These are phyloP conservation scores for Fukomys damarensis DNA, from an alignment of 2,113 vertebrate species.

Conservation along the genomic window DNA sequence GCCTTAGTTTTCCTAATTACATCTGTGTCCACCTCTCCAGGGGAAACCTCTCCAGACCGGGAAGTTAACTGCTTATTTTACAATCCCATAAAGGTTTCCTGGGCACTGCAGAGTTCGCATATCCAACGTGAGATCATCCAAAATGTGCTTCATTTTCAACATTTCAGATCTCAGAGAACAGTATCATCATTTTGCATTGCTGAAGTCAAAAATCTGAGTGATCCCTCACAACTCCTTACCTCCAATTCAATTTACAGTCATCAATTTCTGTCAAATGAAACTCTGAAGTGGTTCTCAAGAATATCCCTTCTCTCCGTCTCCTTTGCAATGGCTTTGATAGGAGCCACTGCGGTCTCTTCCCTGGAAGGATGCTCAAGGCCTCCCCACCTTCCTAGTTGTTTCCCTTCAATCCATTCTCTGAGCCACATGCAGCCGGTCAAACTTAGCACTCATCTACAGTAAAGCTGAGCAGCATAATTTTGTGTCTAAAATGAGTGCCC, in stretches of 20 bases:
- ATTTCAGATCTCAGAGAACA: not conserved
- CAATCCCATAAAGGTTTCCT: not conserved
- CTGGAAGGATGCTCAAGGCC: not conserved
- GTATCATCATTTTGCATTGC: not conserved
- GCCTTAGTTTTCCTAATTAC: not conserved
- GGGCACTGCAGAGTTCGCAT: not conserved
- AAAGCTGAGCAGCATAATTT: not conserved
- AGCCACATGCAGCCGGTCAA: not conserved
- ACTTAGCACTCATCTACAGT: not conserved
- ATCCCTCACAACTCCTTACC: not conserved
- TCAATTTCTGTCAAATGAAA: not conserved
- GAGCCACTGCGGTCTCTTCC: too few species aligned
- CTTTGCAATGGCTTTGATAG: not conserved
- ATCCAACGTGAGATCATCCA: not conserved
- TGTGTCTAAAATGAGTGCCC: rapidly evolving
- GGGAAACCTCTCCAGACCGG: not conserved
- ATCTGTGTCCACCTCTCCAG: not conserved
- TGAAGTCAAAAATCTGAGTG: not conserved
- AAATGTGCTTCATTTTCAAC: not conserved
- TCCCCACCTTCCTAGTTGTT: not conserved
- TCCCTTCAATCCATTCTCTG: not conserved
- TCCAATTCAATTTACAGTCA: not conserved
- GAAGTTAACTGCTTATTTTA: not conserved
- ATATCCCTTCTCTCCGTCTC: not conserved
- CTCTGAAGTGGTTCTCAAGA: not conserved